Base-by-base conservation (phyloP, 2,888 invertebrate species). In the Ametastegia equiseti region DNA sequence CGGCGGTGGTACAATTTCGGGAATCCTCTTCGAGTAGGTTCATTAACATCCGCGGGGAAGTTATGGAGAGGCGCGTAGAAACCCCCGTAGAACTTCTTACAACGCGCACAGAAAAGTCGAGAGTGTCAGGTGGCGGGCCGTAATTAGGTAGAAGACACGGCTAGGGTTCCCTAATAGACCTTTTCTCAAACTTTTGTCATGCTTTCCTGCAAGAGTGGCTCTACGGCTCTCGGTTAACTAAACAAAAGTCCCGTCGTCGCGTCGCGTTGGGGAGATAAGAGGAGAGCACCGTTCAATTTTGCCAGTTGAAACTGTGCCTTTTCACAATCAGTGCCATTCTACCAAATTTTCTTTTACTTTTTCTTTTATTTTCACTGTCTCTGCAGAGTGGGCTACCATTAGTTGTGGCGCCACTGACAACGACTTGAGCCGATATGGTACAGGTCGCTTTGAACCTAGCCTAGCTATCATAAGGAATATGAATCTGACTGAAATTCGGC, bases 21-120 rank as follows among this genome's bases (percentile, higher is more conserved):
- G 50, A 75, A 75, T 75, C 50, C 50, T 54, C 33, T 75, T 54
- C 36, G 19, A 75, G 54, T 33, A n/a, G 50, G 50, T 54, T 75
- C 75, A 50, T 75, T 75, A 75, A 54, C 50, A 54, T 75, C 50
- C 19, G 4, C n/a, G 60, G 60, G 75, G 54, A 75, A 75, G 75
- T 75, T 50, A 36, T 36, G 54, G 54, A 54, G 75, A 19, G n/a
- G n/a, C n/a, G n/a, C n/a, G n/a, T n/a, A n/a, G n/a, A n/a, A n/a
- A n/a, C n/a, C n/a, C 75, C 50, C 75, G 54, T 75, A 54, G 33
- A 75, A 75, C 75, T 75, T 75, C 50, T 75, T 75, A 33, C 75
- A 36, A 50, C 50, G 36, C n/a, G n/a, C n/a, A n/a, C 36, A 19
- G 75, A 75, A 54, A 75, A 75, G 36, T 75, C 45, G 75, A 19